Conservation (phyloP, 2,113 vertebrate genomes). For the Dascyllus trimaculatus region DNA sequence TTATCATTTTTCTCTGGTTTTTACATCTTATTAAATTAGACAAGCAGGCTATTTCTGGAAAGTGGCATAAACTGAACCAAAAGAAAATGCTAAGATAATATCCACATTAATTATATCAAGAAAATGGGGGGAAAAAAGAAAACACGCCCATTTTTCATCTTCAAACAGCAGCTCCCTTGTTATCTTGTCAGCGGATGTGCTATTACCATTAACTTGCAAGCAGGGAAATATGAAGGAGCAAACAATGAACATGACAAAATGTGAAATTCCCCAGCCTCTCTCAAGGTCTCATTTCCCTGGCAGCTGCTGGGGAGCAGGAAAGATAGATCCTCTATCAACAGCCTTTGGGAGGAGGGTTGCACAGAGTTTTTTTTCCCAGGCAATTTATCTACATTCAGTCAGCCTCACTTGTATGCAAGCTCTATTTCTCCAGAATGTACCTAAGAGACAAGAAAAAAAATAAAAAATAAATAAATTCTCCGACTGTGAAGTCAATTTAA, state of each 20-base stretch:
- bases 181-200: constrained; percentile 67
- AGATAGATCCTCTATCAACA: constrained; percentile 76
- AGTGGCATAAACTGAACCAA: constrained; percentile 38
- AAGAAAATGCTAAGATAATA: constrained; percentile 50
- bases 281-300: constrained; percentile 77
- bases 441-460: constrained; percentile 44
- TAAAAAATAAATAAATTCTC: constrained; percentile 25
- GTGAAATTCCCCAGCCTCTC: constrained; percentile 63
- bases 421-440: constrained; percentile 47
- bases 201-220: constrained; percentile 64
- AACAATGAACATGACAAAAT: constrained; percentile 81
- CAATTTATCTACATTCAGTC: constrained; percentile 76
- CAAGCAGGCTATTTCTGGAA: constrained; percentile 12
- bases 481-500: constrained; percentile 58
- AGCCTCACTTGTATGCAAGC: constrained; percentile 48
- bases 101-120: constrained; percentile 66
- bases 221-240: constrained; percentile 63
- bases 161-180: constrained; percentile 62
- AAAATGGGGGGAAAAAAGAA: constrained; percentile 9
- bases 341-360: constrained; percentile 62
- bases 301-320: constrained; percentile 67
- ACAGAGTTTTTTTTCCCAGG: constrained; percentile 5
- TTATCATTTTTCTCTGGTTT: constrained; percentile 19
- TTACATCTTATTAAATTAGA: constrained; percentile 34
- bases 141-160: constrained; percentile 67